phyloP scores from a whole-genome alignment of 2,888 invertebrate species.

The Diarsia mendica region DNA sequence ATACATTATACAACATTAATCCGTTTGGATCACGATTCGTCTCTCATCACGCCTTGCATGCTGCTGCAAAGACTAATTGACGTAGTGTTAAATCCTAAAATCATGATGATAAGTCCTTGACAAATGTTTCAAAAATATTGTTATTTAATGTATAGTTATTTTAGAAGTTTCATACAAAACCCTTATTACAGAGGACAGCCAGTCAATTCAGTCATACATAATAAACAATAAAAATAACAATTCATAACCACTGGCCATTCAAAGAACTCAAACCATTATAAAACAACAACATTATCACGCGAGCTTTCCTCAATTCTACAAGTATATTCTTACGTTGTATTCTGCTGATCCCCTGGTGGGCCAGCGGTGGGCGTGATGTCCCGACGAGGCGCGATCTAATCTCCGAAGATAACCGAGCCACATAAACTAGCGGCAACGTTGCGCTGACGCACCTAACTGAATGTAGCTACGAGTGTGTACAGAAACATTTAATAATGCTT shows the following conservation, averaged over 20 bases:
- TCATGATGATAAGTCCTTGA: background rate
- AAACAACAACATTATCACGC: conserved; percentile 50
- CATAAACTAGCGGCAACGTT: conserved; percentile 80
- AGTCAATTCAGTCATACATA: background rate
- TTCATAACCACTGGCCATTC: background rate
- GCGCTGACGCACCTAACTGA: conserved; percentile 64
- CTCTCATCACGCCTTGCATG: background rate
- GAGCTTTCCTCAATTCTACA: conserved; percentile 43
- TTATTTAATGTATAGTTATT: background rate
- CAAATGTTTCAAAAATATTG: background rate
- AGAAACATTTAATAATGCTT: conserved; percentile 51
- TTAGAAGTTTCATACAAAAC: background rate
- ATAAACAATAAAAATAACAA: background rate
- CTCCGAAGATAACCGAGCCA: conserved; percentile 78
- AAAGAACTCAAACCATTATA: conserved; percentile 11
- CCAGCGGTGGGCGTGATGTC: conserved; percentile 78
- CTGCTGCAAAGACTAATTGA: background rate
- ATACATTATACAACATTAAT: background rate
- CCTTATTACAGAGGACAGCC: background rate
- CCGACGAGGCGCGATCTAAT: conserved; percentile 79
- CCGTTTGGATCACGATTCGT: background rate
- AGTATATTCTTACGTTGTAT: conserved; percentile 52
- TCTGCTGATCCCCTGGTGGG: conserved; percentile 57
- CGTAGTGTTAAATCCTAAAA: background rate
- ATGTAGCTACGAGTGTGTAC: conserved; percentile 45